Percentiles rank a stretch among this genome's conserved stretches.
These are phyloP conservation scores for Hedychridium roseum DNA, from an alignment of 2,888 invertebrate genomes.

Conservation along the genomic window DNA sequence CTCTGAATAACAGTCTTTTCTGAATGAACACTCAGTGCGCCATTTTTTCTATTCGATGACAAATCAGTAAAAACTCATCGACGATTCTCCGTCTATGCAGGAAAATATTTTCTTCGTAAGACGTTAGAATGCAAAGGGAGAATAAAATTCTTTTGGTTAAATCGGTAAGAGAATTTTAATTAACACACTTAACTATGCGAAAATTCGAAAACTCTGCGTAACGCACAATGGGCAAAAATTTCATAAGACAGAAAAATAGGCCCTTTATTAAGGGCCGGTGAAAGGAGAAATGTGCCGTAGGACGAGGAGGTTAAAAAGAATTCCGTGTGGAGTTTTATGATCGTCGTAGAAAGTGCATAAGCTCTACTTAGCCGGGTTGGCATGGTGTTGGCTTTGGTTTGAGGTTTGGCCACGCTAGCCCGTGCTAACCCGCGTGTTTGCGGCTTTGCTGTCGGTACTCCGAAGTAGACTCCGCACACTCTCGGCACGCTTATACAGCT, in stretches of 20 bases:
- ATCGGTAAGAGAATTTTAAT: neutral
- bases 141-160: neutral
- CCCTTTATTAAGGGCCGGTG: neutral
- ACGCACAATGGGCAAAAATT: neutral
- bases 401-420: constrained; percentile 60
- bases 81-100: neutral
- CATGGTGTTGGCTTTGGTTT: constrained; percentile 61
- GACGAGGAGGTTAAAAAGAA: no score
- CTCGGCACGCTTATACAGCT: neutral
- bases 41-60: no score
- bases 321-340: no score
- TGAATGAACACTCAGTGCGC: no score
- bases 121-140: neutral
- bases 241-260: neutral
- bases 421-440: constrained; percentile 62
- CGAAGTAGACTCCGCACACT: constrained; percentile 41
- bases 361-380: constrained; percentile 53
- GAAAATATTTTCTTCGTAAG: neutral
- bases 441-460: constrained; percentile 60
- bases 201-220: neutral
- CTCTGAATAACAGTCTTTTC: no score
- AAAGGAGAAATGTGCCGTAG: neutral
- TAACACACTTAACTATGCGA: neutral
- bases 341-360: constrained; percentile 51
- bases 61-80: no score